Conservation (phyloP, 64 coral and sea anemone genomes). For the Montipora capricornis region DNA sequence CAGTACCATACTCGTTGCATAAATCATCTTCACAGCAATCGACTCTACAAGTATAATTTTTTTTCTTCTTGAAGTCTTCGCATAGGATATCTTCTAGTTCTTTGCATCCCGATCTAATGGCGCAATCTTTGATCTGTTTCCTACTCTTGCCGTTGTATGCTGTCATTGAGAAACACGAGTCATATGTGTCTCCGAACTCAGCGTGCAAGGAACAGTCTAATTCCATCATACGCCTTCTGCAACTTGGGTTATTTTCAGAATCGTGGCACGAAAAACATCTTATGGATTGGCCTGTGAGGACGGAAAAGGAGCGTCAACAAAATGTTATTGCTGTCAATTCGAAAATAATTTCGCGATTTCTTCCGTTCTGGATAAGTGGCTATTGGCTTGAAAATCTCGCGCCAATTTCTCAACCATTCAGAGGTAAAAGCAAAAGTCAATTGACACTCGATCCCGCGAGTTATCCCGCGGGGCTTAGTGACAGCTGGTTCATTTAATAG, state of each 20-base stretch:
- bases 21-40: constrained; percentile 23
- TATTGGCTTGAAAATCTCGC: too few relatives aligned
- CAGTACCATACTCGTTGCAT: constrained; percentile 3
- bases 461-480: too few relatives aligned
- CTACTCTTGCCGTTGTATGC: background rate
- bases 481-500: too few relatives aligned
- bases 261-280: background rate
- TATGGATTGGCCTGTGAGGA: background rate
- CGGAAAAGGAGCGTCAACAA: background rate
- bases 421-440: too few relatives aligned
- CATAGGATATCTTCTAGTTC: constrained; percentile 17
- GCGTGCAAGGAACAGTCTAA: background rate
- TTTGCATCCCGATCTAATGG: background rate
- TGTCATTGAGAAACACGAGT: constrained; percentile 25
- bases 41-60: background rate
- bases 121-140: constrained; percentile 19
- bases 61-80: background rate
- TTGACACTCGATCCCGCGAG: too few relatives aligned
- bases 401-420: too few relatives aligned
- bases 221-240: background rate
- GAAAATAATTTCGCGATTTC: too few relatives aligned
- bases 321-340: too few relatives aligned
- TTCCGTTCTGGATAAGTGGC: too few relatives aligned
- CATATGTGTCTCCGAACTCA: background rate
- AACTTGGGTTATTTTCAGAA: background rate